Percentiles rank a stretch among this genome's conserved stretches.
phyloP scores from a whole-genome alignment of 2,113 vertebrate genomes.

The Bettongia penicillata region DNA sequence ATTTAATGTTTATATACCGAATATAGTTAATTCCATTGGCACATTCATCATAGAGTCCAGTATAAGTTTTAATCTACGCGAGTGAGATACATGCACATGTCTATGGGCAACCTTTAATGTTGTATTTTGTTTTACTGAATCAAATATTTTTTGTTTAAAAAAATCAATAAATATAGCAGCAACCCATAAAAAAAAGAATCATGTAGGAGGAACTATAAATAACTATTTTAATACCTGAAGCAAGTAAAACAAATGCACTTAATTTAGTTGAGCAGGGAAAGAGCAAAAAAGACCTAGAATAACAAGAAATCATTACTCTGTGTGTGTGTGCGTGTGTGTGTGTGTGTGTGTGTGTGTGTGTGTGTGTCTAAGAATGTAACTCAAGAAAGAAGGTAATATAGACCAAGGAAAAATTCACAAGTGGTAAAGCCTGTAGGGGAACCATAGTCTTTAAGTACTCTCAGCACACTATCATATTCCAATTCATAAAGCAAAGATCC shows the following conservation, averaged over 20 bases:
- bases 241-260: background rate
- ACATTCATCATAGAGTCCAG: background rate
- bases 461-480: background rate
- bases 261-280: background rate
- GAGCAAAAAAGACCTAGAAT: background rate
- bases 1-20: background rate
- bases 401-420: background rate
- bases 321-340: no score
- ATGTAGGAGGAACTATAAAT: background rate
- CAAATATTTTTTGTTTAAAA: background rate
- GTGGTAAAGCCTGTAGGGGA: background rate
- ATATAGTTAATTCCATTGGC: background rate
- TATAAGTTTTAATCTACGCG: background rate
- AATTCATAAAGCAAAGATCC: background rate
- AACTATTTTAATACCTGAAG: background rate
- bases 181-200: background rate
- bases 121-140: background rate
- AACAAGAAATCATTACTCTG: background rate
- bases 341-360: no score
- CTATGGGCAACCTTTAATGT: background rate
- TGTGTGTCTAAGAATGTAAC: background rate
- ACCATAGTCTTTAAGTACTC: background rate
- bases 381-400: background rate
- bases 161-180: background rate
- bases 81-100: background rate